phyloP scores from a whole-genome alignment of 2,113 vertebrate genomes.

The Boulengeromyrus knoepffleri region DNA sequence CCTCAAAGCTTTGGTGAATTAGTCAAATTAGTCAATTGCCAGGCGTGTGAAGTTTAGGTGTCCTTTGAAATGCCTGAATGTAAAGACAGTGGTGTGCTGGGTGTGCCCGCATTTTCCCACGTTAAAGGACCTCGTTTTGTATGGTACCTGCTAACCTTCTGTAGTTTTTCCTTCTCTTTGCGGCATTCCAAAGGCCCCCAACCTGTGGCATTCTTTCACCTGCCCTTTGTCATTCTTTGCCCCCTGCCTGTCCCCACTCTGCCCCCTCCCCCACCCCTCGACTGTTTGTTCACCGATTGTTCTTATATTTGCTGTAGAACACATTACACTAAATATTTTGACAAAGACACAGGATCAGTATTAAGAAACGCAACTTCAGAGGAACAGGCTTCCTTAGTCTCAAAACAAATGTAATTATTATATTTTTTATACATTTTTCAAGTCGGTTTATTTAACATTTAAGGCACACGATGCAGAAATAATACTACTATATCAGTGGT shows the following conservation, averaged over 20 bases:
- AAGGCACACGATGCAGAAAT: neutral
- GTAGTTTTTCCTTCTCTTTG: neutral
- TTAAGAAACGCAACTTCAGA: neutral
- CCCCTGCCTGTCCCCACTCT: neutral
- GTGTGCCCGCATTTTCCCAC: neutral
- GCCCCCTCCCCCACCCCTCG: neutral
- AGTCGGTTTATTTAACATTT: neutral
- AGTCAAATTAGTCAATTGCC: neutral
- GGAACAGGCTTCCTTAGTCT: neutral
- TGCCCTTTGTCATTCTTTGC: neutral
- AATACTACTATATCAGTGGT: neutral
- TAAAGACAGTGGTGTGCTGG: neutral
- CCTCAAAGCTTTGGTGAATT: neutral
- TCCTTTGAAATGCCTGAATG: neutral
- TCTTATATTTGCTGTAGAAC: neutral
- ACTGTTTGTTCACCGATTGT: neutral
- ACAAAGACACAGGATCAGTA: neutral
- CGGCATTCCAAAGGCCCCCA: neutral
- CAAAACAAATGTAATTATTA: neutral
- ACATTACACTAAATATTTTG: neutral
- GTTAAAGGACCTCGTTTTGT: neutral
- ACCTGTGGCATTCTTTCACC: neutral
- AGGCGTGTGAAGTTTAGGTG: neutral
- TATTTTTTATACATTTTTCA: neutral
- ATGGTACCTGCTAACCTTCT: neutral